Conservation (phyloP, 2,113 vertebrate genomes). For the Chlamydotis undulata region DNA sequence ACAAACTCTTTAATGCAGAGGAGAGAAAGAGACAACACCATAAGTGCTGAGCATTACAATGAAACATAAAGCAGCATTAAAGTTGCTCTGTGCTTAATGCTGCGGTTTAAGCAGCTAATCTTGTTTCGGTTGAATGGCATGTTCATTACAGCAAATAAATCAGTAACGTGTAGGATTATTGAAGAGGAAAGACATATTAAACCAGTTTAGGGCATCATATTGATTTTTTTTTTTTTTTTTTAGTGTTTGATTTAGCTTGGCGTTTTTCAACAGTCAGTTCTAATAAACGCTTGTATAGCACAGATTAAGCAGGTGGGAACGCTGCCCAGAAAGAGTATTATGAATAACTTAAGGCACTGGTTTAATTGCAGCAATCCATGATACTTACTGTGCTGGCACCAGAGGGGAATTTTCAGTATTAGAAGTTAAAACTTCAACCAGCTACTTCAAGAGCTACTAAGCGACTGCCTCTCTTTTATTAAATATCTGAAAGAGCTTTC, state of each 20-base stretch:
- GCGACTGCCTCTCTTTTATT: background rate
- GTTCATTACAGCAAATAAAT: conserved; percentile 63
- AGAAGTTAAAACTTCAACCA: conserved; percentile 19
- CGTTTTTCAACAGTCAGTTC: conserved; percentile 59
- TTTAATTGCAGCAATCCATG: conserved; percentile 73
- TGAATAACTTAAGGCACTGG: conserved; percentile 65
- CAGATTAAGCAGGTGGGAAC: conserved; percentile 68
- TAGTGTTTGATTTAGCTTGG: conserved; percentile 35
- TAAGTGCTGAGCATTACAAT: conserved; percentile 2
- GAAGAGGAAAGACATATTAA: conserved; percentile 63
- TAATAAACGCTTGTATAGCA: conserved; percentile 43
- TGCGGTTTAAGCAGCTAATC: conserved; percentile 48
- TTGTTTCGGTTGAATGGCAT: conserved; percentile 39
- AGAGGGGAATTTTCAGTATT: conserved; percentile 50
- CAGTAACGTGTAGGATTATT: conserved; percentile 36
- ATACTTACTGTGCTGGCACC: conserved; percentile 66
- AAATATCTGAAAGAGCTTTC: background rate
- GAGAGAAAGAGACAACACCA: background rate
- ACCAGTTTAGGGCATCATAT: conserved; percentile 60
- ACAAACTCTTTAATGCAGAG: background rate
- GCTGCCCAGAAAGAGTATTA: conserved; percentile 71
- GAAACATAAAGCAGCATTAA: conserved; percentile 37
- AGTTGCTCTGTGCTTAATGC: background rate
- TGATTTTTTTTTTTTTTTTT: conserved; percentile 11
- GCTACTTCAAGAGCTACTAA: background rate